phyloP scores from a whole-genome alignment of 2,888 invertebrate genomes.

The Ochropleura plecta region DNA sequence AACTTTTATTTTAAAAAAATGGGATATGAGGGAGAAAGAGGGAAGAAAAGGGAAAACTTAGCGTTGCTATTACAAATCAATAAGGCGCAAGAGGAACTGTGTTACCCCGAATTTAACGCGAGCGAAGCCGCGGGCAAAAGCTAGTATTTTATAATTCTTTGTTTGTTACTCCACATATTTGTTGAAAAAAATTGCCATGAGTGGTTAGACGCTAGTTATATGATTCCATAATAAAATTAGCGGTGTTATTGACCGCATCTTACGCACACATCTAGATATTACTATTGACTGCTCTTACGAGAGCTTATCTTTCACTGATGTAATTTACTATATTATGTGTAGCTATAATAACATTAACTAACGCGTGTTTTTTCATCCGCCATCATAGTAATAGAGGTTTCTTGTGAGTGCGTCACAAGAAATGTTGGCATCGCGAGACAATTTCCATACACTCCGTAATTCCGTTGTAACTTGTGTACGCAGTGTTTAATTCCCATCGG shows the following conservation, averaged over 20 bases:
- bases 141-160: conserved; percentile 36
- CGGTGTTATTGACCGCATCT: conserved; percentile 55
- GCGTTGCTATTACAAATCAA: too few relatives aligned
- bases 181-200: conserved; percentile 38
- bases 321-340: conserved; percentile 58
- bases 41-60: too few relatives aligned
- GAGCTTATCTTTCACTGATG: conserved; percentile 49
- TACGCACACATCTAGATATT: conserved; percentile 27
- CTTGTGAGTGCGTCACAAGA: conserved; percentile 55
- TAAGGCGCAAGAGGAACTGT: too few relatives aligned
- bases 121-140: too few relatives aligned
- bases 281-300: conserved; percentile 36
- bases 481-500: conserved; percentile 77
- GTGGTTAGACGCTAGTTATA: conserved; percentile 19
- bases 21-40: too few relatives aligned
- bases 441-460: conserved; percentile 74
- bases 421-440: conserved; percentile 62
- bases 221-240: conserved; percentile 46
- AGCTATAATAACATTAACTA: conserved; percentile 62
- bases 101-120: too few relatives aligned
- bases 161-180: conserved; percentile 25
- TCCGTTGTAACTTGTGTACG: conserved; percentile 62
- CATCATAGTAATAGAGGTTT: conserved; percentile 62
- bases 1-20: too few relatives aligned
- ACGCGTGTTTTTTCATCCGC: conserved; percentile 52